Evolutionary conservation across 2,113 vertebrate species (phyloP).

Genomic region (Labrus mixtus): DNA sequence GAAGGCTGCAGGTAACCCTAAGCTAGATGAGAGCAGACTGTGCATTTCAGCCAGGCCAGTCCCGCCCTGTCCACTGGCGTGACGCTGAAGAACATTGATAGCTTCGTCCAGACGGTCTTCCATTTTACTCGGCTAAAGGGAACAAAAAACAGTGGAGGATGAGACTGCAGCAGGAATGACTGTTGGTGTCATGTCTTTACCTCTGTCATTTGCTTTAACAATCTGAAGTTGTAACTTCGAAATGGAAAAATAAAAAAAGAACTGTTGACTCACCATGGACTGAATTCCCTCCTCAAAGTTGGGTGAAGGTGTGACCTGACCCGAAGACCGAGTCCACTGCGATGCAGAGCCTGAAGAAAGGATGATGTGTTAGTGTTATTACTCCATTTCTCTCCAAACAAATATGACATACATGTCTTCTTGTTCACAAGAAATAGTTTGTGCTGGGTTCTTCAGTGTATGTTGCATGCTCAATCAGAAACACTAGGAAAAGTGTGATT

Average conservation of each 20-base stretch:
- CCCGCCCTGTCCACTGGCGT: constrained; percentile 88
- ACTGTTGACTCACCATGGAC: constrained; percentile 84
- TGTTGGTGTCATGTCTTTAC: background rate
- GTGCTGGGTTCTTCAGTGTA: too few relatives aligned
- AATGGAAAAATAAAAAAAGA: background rate
- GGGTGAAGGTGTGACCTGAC: constrained; percentile 92
- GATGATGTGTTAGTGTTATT: background rate
- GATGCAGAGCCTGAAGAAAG: constrained; percentile 84
- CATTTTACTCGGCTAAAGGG: constrained; percentile 89
- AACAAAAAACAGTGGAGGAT: background rate
- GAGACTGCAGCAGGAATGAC: background rate
- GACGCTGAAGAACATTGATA: constrained; percentile 93
- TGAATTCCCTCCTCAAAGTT: constrained; percentile 92
- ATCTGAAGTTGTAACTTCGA: background rate
- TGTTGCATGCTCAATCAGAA: too few relatives aligned
- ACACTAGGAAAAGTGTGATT: too few relatives aligned
- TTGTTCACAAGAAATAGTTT: too few relatives aligned
- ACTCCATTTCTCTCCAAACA: too few relatives aligned
- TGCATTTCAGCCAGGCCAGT: constrained; percentile 88
- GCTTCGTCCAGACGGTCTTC: constrained; percentile 97
- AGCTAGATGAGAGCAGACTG: constrained; percentile 80
- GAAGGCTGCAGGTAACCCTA: constrained; percentile 87
- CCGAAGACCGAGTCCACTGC: constrained; percentile 93
- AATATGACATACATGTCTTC: too few relatives aligned
- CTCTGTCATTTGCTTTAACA: background rate